phyloP scores from a whole-genome alignment of 2,113 vertebrate genomes.

The Propithecus coquereli region DNA sequence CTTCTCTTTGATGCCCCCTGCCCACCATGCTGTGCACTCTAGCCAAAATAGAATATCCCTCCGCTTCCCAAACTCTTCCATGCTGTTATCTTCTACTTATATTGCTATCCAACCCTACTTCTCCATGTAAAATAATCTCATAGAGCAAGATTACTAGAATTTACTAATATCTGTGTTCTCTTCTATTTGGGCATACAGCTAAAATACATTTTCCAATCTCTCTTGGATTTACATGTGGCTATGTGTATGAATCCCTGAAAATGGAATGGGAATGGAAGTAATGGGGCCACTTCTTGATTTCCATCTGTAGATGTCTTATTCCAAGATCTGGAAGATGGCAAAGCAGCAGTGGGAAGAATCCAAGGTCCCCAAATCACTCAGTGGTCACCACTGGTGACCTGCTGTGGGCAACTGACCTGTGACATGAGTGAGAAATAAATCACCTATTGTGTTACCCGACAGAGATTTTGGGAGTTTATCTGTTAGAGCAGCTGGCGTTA shows the following conservation, averaged over 20 bases:
- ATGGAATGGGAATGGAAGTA: background rate
- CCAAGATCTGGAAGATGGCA: background rate
- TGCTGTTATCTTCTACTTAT: background rate
- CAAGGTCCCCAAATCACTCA: background rate
- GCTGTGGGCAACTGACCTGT: background rate
- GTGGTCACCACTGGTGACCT: background rate
- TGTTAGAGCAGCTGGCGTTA: background rate
- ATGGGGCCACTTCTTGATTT: background rate
- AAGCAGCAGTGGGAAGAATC: background rate
- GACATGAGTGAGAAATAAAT: background rate
- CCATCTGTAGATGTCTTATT: background rate
- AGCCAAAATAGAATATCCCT: background rate
- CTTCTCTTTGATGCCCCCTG: background rate
- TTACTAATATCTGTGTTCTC: background rate
- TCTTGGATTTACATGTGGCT: background rate
- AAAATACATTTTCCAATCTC: background rate
- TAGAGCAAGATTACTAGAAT: background rate
- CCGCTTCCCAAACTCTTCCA: background rate
- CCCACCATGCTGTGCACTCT: rapidly evolving
- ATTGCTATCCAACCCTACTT: background rate
- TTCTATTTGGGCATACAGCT: background rate
- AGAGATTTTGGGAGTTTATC: background rate
- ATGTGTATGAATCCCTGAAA: background rate
- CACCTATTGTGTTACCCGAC: background rate
- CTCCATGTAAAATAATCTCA: background rate